A percentile compares a stretch with the other conserved stretches of the same genome.
phyloP scores from a whole-genome alignment of 2,113 vertebrate genomes.

The Tylochromis polylepis region DNA sequence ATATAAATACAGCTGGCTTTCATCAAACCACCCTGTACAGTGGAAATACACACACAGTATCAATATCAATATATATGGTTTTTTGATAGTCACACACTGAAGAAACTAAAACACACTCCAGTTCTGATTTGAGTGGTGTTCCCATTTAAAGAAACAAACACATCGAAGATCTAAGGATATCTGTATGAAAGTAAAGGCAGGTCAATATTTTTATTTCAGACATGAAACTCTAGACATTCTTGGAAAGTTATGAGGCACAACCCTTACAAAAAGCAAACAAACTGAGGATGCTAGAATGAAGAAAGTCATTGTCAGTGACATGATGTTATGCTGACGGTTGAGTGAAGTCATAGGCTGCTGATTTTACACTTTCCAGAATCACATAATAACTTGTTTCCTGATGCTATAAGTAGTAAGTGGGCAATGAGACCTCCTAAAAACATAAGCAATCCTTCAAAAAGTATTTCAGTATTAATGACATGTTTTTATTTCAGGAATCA shows the following conservation, averaged over 20 bases:
- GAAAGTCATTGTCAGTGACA: conserved; percentile 10
- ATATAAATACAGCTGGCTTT: neutral
- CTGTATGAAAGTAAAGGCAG: neutral
- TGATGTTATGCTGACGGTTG: conserved; percentile 13
- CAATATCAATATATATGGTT: neutral
- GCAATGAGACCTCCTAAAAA: neutral
- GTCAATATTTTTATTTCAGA: conserved; percentile 46
- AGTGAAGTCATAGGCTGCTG: conserved; percentile 27
- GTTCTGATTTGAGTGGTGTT: neutral
- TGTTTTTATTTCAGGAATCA: neutral
- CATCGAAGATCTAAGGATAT: neutral
- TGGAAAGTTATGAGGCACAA: neutral
- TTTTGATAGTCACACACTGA: neutral
- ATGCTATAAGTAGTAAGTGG: neutral
- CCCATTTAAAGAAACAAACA: conserved; percentile 20
- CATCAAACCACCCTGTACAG: neutral
- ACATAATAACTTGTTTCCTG: conserved; percentile 16
- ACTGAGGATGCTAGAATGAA: conserved; percentile 30
- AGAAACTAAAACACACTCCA: neutral
- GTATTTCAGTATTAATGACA: neutral
- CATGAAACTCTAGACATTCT: conserved; percentile 2
- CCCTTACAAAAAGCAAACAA: conserved; percentile 40
- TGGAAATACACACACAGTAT: neutral
- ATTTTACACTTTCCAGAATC: conserved; percentile 34
- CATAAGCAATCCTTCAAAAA: neutral